Percentiles rank a stretch among this genome's conserved stretches.
Conservation (phyloP, 2,888 invertebrate species). For the Agrilus cyanescens region DNA sequence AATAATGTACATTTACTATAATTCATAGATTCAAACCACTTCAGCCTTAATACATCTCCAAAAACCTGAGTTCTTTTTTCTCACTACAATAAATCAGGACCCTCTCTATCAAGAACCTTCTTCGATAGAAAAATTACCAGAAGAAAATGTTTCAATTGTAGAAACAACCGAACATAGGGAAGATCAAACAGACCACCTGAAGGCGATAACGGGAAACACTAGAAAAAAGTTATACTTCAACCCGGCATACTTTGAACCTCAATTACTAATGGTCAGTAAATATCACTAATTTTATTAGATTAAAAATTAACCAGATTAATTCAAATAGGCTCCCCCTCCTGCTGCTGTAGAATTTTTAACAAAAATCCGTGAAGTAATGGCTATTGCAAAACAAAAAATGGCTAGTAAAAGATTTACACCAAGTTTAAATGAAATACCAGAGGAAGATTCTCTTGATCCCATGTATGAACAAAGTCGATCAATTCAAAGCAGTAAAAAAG, state of each 20-base stretch:
- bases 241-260: constrained; percentile 84
- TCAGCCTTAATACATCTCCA: constrained; percentile 62
- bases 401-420: constrained; percentile 69
- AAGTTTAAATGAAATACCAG: constrained; percentile 66
- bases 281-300: constrained; percentile 2
- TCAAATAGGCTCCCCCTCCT: constrained; percentile 67
- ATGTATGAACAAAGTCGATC: constrained; percentile 34
- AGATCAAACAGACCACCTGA: constrained; percentile 52
- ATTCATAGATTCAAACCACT: constrained; percentile 43
- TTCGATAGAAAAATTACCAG: constrained; percentile 60
- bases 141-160: constrained; percentile 75
- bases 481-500: constrained; percentile 38
- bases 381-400: constrained; percentile 84
- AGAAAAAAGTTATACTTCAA: constrained; percentile 78
- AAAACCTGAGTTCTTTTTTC: constrained; percentile 14
- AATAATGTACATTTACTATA: constrained; percentile 1
- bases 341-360: constrained; percentile 81
- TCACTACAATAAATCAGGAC: constrained; percentile 8
- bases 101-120: constrained; percentile 24
- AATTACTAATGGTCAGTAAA: constrained; percentile 60
- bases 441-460: constrained; percentile 53
- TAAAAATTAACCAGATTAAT: not conserved
- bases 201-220: constrained; percentile 55
- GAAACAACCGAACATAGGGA: constrained; percentile 60
- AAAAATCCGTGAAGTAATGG: constrained; percentile 82